A percentile compares a stretch with the other conserved stretches of the same genome.
phyloP scores from a whole-genome alignment of 1,140 invertebrate species.

The Pteromalus puparum region DNA sequence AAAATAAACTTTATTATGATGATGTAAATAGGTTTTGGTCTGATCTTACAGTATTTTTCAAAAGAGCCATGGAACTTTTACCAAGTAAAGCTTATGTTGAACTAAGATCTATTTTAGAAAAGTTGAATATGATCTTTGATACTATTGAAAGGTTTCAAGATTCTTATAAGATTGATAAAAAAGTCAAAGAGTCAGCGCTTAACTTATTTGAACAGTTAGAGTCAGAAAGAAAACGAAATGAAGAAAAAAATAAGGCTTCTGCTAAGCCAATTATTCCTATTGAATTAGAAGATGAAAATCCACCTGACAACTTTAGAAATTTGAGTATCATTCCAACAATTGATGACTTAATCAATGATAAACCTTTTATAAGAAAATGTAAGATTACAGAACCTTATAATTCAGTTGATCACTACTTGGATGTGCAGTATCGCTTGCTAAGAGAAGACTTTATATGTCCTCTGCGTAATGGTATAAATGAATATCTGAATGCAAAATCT shows the following conservation, averaged over 20 bases:
- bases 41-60: neutral
- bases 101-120: neutral
- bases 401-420: constrained; percentile 83
- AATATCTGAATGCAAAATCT: too few relatives aligned
- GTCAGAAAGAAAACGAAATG: too few relatives aligned
- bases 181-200: neutral
- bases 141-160: too few relatives aligned
- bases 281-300: neutral
- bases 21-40: neutral
- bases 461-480: constrained; percentile 76
- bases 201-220: neutral
- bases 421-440: constrained; percentile 85
- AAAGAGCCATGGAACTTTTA: neutral
- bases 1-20: constrained; percentile 5
- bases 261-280: too few relatives aligned
- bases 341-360: neutral
- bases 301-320: constrained; percentile 12
- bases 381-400: constrained; percentile 79
- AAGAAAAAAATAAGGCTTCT: neutral
- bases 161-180: neutral
- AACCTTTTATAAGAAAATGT: constrained; percentile 75
- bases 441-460: constrained; percentile 84
- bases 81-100: neutral
- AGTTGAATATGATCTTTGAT: neutral
- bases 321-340: constrained; percentile 14